phyloP scores from a whole-genome alignment of 1,140 invertebrate genomes.

The Lucilia sericata region DNA sequence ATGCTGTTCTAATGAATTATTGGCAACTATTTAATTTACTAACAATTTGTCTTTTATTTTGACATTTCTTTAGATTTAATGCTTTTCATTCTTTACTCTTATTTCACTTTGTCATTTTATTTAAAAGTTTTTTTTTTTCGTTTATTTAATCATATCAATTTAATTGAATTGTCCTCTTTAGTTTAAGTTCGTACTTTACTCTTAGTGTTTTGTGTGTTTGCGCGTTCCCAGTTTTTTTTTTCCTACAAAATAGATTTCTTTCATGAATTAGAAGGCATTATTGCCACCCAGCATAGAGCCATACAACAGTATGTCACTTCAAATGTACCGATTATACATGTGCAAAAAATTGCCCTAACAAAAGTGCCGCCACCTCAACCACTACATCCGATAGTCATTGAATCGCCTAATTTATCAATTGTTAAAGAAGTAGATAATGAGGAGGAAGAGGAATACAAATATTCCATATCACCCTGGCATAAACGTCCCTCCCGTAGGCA shows the following conservation, averaged over 20 bases:
- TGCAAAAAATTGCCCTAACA: background rate
- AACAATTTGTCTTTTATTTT: background rate
- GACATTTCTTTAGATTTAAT: too few species aligned
- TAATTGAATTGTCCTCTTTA: constrained; percentile 1
- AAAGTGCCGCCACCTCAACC: background rate
- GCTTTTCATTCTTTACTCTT: too few species aligned
- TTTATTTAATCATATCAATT: constrained; percentile 24
- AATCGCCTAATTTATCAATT: background rate
- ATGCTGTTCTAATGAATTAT: background rate
- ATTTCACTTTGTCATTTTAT: background rate
- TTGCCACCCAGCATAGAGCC: constrained; percentile 50
- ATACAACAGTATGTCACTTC: background rate
- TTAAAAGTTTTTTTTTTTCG: background rate
- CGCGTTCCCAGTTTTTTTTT: constrained; percentile 20
- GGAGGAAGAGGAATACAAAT: background rate
- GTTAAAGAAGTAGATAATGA: background rate
- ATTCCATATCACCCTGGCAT: background rate
- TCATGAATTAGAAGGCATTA: constrained; percentile 57
- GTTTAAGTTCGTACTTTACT: constrained; percentile 8
- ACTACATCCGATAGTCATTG: background rate
- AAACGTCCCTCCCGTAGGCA: constrained; percentile 47
- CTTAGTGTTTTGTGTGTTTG: background rate
- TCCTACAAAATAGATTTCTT: constrained; percentile 62
- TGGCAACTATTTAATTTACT: background rate
- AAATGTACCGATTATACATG: background rate